Evolutionary conservation across 1,140 invertebrate genomes (phyloP).

Genomic region (Bombus difficillimus): DNA sequence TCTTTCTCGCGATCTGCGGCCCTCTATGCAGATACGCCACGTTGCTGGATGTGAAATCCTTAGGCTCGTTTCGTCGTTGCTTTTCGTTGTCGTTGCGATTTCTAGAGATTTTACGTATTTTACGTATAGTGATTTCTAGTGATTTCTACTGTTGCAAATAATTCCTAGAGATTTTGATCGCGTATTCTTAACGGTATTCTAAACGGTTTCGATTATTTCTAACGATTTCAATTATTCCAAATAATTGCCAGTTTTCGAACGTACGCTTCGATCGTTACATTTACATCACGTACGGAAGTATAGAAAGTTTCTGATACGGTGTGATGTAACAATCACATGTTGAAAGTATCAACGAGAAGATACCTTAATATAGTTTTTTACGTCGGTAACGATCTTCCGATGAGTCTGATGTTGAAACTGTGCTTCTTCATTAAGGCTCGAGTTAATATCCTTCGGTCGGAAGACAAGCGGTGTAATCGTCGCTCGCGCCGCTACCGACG

Average conservation of each 20-base stretch:
- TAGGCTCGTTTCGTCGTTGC: not conserved
- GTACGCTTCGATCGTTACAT: too few species aligned
- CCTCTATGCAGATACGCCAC: not conserved
- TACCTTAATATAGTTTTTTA: not conserved
- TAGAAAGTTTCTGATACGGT: too few species aligned
- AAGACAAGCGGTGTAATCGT: not conserved
- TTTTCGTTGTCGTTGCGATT: not conserved
- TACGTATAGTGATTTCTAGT: too few species aligned
- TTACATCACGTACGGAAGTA: too few species aligned
- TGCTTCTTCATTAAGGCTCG: not conserved
- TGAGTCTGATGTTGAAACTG: not conserved
- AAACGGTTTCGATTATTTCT: too few species aligned
- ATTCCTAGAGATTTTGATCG: too few species aligned
- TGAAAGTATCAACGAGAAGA: not conserved
- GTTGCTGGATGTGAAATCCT: slow-evolving; percentile 22
- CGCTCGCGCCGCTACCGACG: not conserved
- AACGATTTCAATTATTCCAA: too few species aligned
- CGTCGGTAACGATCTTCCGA: too few species aligned
- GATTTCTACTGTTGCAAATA: too few species aligned
- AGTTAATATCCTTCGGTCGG: slow-evolving; percentile 7
- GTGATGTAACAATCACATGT: too few species aligned
- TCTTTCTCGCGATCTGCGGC: slow-evolving; percentile 62
- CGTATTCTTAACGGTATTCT: too few species aligned
- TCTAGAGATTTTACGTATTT: not conserved
- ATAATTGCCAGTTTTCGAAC: not conserved